Conservation (phyloP, 2,888 invertebrate species). For the Eubasilissa splendida region DNA sequence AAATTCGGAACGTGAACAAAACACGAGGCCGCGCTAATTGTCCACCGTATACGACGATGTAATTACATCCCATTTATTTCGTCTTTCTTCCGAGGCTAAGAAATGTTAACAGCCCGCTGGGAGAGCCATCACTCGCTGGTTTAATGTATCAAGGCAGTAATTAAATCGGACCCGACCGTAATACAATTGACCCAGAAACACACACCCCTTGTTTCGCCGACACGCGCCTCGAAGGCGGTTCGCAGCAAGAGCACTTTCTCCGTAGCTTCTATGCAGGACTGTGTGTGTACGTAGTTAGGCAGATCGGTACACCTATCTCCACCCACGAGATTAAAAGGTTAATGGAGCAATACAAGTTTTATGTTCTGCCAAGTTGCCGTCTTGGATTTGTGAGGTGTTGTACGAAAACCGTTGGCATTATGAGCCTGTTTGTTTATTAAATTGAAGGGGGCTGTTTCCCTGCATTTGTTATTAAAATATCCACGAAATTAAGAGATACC, state of each 20-base stretch:
- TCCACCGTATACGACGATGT: neutral
- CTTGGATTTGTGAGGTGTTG: constrained; percentile 19
- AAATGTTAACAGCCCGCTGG: constrained; percentile 26
- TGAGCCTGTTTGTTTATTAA: constrained; percentile 7
- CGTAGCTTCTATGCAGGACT: too few relatives aligned
- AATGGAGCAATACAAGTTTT: constrained; percentile 30
- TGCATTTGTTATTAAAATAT: too few relatives aligned
- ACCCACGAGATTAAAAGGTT: constrained; percentile 50
- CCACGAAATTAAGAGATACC: too few relatives aligned
- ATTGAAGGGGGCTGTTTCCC: too few relatives aligned
- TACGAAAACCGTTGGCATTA: neutral
- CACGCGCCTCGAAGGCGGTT: constrained; percentile 13
- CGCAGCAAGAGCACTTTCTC: too few relatives aligned
- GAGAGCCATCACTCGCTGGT: constrained; percentile 1
- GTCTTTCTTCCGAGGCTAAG: constrained; percentile 23
- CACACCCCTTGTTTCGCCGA: neutral
- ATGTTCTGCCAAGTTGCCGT: constrained; percentile 17
- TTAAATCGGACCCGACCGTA: constrained; percentile 47
- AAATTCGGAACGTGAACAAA: too few relatives aligned
- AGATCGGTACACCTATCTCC: constrained; percentile 35
- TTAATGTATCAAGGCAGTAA: constrained; percentile 38
- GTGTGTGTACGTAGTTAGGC: neutral
- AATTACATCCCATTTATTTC: constrained; percentile 11
- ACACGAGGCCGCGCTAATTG: neutral
- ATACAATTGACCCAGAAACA: constrained; percentile 51